Percentiles rank a stretch among this genome's conserved stretches.
Conservation (phyloP, 2,888 invertebrate genomes). For the Strigamia maritima region DNA sequence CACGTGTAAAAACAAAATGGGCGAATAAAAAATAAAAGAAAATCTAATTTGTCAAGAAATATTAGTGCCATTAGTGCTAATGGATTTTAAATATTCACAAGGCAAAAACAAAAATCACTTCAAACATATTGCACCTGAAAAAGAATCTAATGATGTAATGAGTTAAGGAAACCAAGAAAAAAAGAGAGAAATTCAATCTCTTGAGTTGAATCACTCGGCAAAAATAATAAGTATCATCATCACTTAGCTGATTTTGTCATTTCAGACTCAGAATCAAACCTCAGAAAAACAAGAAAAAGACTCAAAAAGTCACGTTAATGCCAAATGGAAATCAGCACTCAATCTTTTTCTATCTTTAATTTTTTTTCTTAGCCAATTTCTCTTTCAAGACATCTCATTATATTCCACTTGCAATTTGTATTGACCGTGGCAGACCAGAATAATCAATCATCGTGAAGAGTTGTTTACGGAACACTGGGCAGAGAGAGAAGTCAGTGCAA, state of each 20-base stretch:
- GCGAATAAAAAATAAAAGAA: not conserved
- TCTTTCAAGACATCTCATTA: constrained; percentile 4
- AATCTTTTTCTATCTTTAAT: constrained; percentile 1
- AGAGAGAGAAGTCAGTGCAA: constrained; percentile 28
- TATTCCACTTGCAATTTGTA: constrained; percentile 30
- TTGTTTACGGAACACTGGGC: constrained; percentile 27
- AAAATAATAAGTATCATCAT: not conserved
- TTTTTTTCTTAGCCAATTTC: not conserved
- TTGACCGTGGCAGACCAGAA: constrained; percentile 9
- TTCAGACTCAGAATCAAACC: not conserved
- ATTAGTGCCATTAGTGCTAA: constrained; percentile 21
- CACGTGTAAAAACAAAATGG: not conserved
- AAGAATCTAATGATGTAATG: not conserved
- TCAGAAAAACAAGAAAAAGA: not conserved
- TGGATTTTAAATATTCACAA: constrained; percentile 31
- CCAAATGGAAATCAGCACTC: not conserved
- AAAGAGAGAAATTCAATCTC: not conserved
- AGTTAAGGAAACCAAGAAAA: not conserved
- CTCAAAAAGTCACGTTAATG: not conserved
- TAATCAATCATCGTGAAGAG: constrained; percentile 31
- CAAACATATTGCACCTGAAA: not conserved
- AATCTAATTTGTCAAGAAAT: not conserved
- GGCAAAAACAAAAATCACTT: constrained; percentile 11
- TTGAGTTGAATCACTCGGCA: not conserved
- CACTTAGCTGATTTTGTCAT: not conserved